A percentile compares a stretch with the other conserved stretches of the same genome.
Evolutionary conservation across 2,797 vertebrate species (phyloP).

Genomic region (Oreortyx pictus): DNA sequence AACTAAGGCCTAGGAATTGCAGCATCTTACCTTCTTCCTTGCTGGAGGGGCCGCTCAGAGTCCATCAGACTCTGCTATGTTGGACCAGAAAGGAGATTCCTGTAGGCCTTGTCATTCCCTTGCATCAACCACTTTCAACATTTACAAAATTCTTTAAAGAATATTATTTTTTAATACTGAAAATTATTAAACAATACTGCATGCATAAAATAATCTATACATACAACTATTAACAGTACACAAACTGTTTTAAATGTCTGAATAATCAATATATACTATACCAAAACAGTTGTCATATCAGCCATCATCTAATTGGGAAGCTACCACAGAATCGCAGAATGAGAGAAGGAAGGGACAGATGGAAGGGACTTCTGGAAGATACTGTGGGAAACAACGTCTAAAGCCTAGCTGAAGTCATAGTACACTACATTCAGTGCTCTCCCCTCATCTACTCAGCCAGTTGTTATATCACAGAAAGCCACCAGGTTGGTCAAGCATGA

Average conservation of each 20-base stretch:
- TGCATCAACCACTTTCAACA: accelerated
- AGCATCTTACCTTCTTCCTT: too few relatives aligned
- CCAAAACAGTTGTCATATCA: background rate
- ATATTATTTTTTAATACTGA: background rate
- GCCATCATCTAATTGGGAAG: background rate
- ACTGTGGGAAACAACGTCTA: too few relatives aligned
- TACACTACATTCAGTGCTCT: too few relatives aligned
- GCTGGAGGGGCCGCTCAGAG: too few relatives aligned
- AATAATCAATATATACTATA: background rate
- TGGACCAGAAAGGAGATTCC: background rate
- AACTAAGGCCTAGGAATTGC: too few relatives aligned
- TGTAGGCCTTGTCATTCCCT: accelerated
- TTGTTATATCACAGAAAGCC: too few relatives aligned
- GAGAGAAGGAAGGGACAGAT: background rate
- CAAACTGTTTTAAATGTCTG: background rate
- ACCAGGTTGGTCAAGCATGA: too few relatives aligned
- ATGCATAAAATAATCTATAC: too few relatives aligned
- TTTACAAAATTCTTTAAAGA: background rate
- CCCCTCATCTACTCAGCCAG: too few relatives aligned
- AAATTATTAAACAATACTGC: background rate
- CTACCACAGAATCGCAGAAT: background rate
- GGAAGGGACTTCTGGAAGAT: background rate
- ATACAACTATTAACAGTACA: background rate
- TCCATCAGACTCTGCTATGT: too few relatives aligned
- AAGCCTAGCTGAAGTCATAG: too few relatives aligned